A percentile compares a stretch with the other conserved stretches of the same genome.
Evolutionary conservation across 2,113 vertebrate species (phyloP).

Genomic region (Perognathus longimembris): DNA sequence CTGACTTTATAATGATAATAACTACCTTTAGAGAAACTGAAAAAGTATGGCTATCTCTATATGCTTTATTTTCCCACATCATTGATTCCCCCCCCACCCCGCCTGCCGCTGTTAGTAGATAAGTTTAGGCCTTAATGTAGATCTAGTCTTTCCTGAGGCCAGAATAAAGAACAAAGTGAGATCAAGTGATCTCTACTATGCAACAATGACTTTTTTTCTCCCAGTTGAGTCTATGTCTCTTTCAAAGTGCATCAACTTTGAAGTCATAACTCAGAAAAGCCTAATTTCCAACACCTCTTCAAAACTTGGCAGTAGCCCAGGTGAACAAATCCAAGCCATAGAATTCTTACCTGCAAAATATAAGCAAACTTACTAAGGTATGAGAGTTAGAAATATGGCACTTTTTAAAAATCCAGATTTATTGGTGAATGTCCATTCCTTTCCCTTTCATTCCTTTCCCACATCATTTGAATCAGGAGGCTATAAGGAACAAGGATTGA

Average conservation of each 20-base stretch:
- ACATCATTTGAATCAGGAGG: too few species aligned
- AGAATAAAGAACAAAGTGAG: not conserved
- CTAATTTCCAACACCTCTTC: not conserved
- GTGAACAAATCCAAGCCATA: not conserved
- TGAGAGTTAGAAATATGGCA: too few species aligned
- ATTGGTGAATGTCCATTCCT: too few species aligned
- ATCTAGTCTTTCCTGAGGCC: too few species aligned
- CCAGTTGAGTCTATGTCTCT: not conserved
- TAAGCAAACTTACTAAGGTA: not conserved
- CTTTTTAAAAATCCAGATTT: too few species aligned
- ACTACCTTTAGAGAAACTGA: not conserved
- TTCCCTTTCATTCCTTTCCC: too few species aligned
- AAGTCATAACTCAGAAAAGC: not conserved
- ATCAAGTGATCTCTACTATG: not conserved
- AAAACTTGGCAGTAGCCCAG: not conserved
- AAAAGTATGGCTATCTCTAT: not conserved
- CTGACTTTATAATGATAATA: not conserved
- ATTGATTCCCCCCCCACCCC: not conserved
- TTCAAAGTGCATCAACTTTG: not conserved
- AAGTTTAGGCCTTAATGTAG: not conserved
- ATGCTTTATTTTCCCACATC: not conserved
- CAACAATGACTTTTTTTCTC: not conserved
- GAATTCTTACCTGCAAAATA: not conserved
- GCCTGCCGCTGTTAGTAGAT: not conserved
- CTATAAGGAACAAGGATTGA: too few species aligned